Base-by-base conservation (phyloP, 2,888 invertebrate genomes). In the Drosophila cognata region DNA sequence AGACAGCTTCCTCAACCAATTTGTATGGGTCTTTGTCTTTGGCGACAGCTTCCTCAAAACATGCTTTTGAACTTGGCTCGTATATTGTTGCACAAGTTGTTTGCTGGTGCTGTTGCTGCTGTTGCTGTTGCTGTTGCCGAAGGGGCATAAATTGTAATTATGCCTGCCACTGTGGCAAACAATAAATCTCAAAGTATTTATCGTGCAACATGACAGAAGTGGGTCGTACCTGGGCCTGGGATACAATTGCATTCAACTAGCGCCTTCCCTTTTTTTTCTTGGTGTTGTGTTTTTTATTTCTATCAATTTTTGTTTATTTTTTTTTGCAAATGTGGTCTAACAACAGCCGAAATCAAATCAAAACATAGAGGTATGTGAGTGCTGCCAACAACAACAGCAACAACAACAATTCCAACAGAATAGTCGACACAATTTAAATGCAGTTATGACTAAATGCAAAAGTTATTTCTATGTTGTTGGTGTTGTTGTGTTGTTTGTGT, bases 161-260 rank as follows among this genome's bases (percentile, higher is more conserved):
- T 89, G 84, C 84, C 82, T 84, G 89, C 89, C 85, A 82, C 87
- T 71, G 89, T 81, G 73, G 74, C 84, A 76, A 82, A 87, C 89
- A 87, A 87, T 87, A 87, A 87, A 87, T 87, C 89, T 89, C 74
- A 68, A 70, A 70, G 82, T 84, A 87, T 87, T 87, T 89, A 89
- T 85, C 84, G 86, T 81, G 71, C 85, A 87, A 89, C 89, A 87
- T 87, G 86, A 87, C 86, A 87, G 86, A 87, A 89, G 85, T 87
- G 89, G 86, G 86, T 84, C 89, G 85, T 65, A 76, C 48, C 80
- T 79, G 64, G 57, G 63, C 57, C 51, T 74, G 65, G 70, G 74
- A 73, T 52, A 77, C 71, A 71, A 71, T 77, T 77, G 56, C 73
- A 71, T 77, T 67, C 66, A 52, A 63, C 70, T 63, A 62, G 59